Conservation (phyloP, 2,113 vertebrate genomes). For the Brachyhypopomus gauderio region DNA sequence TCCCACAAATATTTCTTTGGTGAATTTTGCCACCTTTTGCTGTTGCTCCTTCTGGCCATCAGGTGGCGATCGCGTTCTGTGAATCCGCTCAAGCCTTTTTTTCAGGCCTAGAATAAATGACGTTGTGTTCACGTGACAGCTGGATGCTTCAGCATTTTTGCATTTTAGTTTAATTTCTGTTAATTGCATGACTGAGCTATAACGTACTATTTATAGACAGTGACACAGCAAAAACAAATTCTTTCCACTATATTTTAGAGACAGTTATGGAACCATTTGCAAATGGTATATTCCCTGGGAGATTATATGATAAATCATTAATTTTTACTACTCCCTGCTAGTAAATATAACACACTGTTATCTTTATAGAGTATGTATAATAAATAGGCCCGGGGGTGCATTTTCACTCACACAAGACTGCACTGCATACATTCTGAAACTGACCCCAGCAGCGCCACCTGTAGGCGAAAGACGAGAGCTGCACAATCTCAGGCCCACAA, state of each 20-base stretch:
- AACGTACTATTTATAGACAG: background rate
- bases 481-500: background rate
- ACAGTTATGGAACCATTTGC: background rate
- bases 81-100: background rate
- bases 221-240: background rate
- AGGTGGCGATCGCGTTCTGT: background rate
- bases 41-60: slow-evolving; percentile 9
- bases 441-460: too few species aligned
- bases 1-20: background rate
- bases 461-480: background rate
- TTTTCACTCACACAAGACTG: too few species aligned
- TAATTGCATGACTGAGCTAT: background rate
- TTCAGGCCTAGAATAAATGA: background rate
- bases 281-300: background rate
- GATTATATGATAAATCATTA: background rate
- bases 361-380: too few species aligned
- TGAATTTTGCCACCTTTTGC: background rate
- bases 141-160: background rate
- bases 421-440: too few species aligned
- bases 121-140: background rate
- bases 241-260: background rate
- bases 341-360: background rate
- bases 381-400: too few species aligned
- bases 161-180: background rate
- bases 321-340: background rate